Conservation (phyloP, 2,888 invertebrate species). For the Cryptus armator region DNA sequence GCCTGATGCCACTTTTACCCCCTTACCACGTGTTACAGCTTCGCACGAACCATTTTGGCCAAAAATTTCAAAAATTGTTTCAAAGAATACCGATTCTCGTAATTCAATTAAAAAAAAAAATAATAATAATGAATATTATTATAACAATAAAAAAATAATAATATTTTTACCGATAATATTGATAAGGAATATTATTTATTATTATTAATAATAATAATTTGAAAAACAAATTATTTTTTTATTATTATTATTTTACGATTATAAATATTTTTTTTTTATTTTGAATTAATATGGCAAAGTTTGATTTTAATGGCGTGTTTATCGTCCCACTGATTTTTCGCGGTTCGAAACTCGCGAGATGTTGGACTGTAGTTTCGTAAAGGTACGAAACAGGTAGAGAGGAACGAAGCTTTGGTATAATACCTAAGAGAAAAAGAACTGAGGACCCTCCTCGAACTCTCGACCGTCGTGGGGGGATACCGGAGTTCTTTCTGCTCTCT, state of each 20-base stretch:
- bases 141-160: too few relatives aligned
- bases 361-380: neutral
- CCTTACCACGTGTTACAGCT: neutral
- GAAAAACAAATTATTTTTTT: too few relatives aligned
- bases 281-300: too few relatives aligned
- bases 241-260: too few relatives aligned
- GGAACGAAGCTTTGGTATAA: neutral
- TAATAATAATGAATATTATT: too few relatives aligned
- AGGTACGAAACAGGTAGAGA: conserved; percentile 4
- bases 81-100: too few relatives aligned
- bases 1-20: neutral
- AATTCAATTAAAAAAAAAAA: too few relatives aligned
- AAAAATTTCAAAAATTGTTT: neutral
- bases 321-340: neutral
- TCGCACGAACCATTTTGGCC: neutral
- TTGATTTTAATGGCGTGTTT: neutral
- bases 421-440: conserved; percentile 10
- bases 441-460: conserved; percentile 18
- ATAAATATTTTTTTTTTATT: too few relatives aligned
- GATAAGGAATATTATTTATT: too few relatives aligned
- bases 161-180: too few relatives aligned
- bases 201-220: too few relatives aligned
- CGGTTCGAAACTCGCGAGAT: neutral
- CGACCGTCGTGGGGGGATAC: conserved; percentile 31
- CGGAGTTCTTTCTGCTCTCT: conserved; percentile 29